A percentile compares a stretch with the other conserved stretches of the same genome.
Conservation (phyloP, 2,888 invertebrate species). For the Andrena minutula region DNA sequence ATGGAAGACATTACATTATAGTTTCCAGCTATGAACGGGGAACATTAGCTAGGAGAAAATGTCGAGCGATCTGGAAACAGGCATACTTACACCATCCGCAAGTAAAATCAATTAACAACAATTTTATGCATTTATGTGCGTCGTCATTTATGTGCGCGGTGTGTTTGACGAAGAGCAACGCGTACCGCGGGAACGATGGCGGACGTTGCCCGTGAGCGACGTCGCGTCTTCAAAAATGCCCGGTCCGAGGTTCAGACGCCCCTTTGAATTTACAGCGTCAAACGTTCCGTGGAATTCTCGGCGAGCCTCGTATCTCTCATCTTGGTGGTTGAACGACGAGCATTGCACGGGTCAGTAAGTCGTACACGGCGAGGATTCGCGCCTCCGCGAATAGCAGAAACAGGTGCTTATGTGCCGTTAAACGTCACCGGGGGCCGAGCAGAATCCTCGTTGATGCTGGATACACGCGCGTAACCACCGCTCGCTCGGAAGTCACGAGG, state of each 20-base stretch:
- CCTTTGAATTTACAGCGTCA: constrained; percentile 1
- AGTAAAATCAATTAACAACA: too few relatives aligned
- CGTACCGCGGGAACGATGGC: too few relatives aligned
- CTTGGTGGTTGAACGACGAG: constrained; percentile 16
- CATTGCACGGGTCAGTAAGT: constrained; percentile 41
- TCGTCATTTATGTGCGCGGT: too few relatives aligned
- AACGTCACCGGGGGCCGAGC: constrained; percentile 54
- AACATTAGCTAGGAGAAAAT: background rate
- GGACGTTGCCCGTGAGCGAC: background rate
- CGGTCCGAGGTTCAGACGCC: background rate
- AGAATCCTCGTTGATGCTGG: constrained; percentile 56
- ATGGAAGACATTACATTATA: constrained; percentile 3
- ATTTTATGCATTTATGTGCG: too few relatives aligned
- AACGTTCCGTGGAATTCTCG: constrained; percentile 35
- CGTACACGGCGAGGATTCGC: constrained; percentile 41
- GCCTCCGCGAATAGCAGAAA: constrained; percentile 49
- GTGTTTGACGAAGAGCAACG: too few relatives aligned
- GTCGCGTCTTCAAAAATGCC: background rate
- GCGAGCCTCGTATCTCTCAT: constrained; percentile 20
- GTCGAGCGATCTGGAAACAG: background rate
- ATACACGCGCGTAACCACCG: constrained; percentile 32
- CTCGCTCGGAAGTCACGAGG: constrained; percentile 49
- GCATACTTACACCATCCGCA: background rate
- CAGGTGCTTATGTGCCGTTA: constrained; percentile 59
- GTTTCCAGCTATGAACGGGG: background rate